Evolutionary conservation across 2,888 invertebrate species (phyloP).

Genomic region (Thumatha senex): DNA sequence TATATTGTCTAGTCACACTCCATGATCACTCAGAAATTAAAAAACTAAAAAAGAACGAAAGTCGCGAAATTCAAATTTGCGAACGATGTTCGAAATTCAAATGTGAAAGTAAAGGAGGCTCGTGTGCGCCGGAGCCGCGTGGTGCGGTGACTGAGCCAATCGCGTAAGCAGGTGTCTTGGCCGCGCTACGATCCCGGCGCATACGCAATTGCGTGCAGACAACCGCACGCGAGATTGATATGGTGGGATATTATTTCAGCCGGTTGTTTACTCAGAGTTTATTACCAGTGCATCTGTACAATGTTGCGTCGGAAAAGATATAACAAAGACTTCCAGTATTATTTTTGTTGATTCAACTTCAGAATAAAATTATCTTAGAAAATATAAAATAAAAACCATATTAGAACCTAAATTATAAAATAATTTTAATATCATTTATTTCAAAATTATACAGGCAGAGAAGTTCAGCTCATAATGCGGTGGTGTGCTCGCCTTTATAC

Average conservation of each 20-base stretch:
- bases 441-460: too few relatives aligned
- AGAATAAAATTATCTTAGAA: too few relatives aligned
- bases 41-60: constrained; percentile 18
- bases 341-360: too few relatives aligned
- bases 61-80: constrained; percentile 25
- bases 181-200: constrained; percentile 42
- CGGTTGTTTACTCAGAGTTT: constrained; percentile 45
- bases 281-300: constrained; percentile 50
- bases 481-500: too few relatives aligned
- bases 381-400: too few relatives aligned
- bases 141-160: constrained; percentile 52
- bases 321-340: constrained; percentile 17
- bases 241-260: constrained; percentile 58
- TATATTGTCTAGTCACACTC: constrained; percentile 28
- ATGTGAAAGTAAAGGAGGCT: constrained; percentile 35
- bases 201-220: constrained; percentile 49
- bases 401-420: too few relatives aligned
- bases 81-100: constrained; percentile 45
- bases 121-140: constrained; percentile 61
- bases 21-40: constrained; percentile 34
- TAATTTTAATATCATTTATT: too few relatives aligned
- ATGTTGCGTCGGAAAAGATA: constrained; percentile 45
- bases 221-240: constrained; percentile 37
- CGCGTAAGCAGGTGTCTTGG: constrained; percentile 8
- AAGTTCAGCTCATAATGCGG: too few relatives aligned